Base-by-base conservation (phyloP, 2,113 vertebrate species). In the Pseudorectes ferrugineus region DNA sequence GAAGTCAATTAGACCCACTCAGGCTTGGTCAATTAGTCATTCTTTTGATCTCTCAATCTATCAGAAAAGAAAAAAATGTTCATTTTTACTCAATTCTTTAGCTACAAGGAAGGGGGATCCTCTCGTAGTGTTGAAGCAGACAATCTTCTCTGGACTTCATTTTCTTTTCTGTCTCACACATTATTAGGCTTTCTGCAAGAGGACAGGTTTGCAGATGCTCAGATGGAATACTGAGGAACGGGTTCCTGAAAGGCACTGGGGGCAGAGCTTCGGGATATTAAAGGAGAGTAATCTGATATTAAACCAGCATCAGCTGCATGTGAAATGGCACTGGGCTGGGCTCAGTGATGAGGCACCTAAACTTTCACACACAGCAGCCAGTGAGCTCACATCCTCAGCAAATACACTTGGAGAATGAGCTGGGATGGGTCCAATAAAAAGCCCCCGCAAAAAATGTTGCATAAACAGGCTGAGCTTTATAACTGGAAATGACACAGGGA, bases 11-110 rank as follows among this genome's bases (percentile, higher is more conserved):
- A 95, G 46, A 63, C 11, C 23, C 65, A 74, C 46, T 83, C 83
- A 94, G 52, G 12, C 86, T 90, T 90, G 54, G 14, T 79, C 81
- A 83, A 62, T 91, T 89, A 95, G 81, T 59, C 21, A 80, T 89
- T 89, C 94, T 79, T 95, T 95, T 96, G 93, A 96, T 85, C 71
- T 94, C 67, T 73, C 77, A 49, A 14, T 70, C 46, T 83, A 70
- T n/a, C 29, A 88, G 74, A 67, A 40, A 68, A 90, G 55, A 72
- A 78, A 46, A 83, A 92, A 84, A 51, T 6, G n/a, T 2, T 89
- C 5, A 6, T 62, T 82, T 88, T 76, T 66, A 62, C 58, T 67
- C 78, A 59, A 0, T 61, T 76, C 25, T 75, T 91, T 77, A 57
- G 31, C 52, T 83, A 35, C 2, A 24, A 24, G 54, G 31, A n/a